Base-by-base conservation (phyloP, 2,113 vertebrate species). In the Nothocercus nigrocapillus region DNA sequence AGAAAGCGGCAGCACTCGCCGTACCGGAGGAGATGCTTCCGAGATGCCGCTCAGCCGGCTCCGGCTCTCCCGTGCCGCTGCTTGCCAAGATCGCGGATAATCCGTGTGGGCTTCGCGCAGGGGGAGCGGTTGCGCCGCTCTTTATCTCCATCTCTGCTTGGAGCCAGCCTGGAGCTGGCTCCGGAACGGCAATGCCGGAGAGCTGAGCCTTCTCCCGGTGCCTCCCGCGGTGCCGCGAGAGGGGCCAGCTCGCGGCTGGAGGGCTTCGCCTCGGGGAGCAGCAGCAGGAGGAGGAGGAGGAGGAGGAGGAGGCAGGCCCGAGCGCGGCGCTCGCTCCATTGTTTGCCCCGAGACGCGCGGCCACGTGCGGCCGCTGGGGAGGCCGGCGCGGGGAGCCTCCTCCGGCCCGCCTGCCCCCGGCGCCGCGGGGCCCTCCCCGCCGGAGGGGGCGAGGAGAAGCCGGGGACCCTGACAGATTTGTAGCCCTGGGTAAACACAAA, bases 401-500 rank as follows among this genome's bases (percentile, higher is more conserved):
- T 40, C 53, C 34, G 40, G 19, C 70, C 12, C 27, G 28, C 59
- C 42, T 13, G 34, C 62, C 21, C 77, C 75, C 44, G 9, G 51
- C 56, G 54, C 56, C 5, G 11, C 34, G 21, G n/a, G 69, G 51
- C 21, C 73, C 47, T 51, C 44, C 45, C 34, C n/a, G 44, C 47
- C 45, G 45, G 18, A 47, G 66, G 51, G 22, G 44, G 74, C n/a
- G 1, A 24, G 11, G 47, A 96, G 92, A 86, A 82, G 80, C 84
- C 76, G 53, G 27, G 70, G 73, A 72, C 21, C 61, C 90, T 95
- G 82, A 91, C 97, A 97, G 96, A 97, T 97, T 97, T 97, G 91
- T 89, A 81, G 94, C 91, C 84, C 81, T 80, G 93, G 87, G 90
- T 88, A 89, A 97, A 95, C 85, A 97, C 95, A 97, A 97, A 97